Base-by-base conservation (phyloP, 2,888 invertebrate species). In the Thymelicus sylvestris region DNA sequence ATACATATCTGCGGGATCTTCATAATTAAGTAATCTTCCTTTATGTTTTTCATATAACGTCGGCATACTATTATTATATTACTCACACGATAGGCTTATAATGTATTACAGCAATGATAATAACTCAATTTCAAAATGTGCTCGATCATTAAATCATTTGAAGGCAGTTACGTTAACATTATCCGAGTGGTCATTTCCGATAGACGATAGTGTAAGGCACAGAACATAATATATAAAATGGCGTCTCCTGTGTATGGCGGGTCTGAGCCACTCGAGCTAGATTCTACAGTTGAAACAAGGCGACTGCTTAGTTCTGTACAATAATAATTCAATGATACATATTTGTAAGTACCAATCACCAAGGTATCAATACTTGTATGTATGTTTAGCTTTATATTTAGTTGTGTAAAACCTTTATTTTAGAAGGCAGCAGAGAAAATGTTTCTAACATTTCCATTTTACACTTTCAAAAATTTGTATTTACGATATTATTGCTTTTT, bases 141-240 rank as follows among this genome's bases (percentile, higher is more conserved):
- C 47, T 59, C 61, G 8, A 44, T 66, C 66, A 59, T 15, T 59
- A 59, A 55, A 66, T 57, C 41, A 57, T 66, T 65, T 41, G 31
- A 31, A 31, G 31, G 31, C 3, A 19, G 59, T 59, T 59, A 66
- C 59, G n/a, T 38, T 39, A 66, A 44, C 59, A 47, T 66, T 47
- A 59, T 66, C 66, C 48, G 48, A 59, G 59, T 66, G 59, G 59
- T 15, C 7, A 66, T 66, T 66, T 66, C 66, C 67, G 61, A 67
- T 67, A 52, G 55, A 44, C 57, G 66, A 59, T 59, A 63, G 48
- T 48, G 15, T 57, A 59, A 52, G 50, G 50, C 50, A 7, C 50
- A 52, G 19, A 52, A 52, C 50, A 19, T 52, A 52, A 1, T 19
- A 19, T 19, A n/a, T 15, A 50, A 52, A 52, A 19, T 44, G 12